Evolutionary conservation across 2,888 invertebrate species (phyloP).

Genomic region (Lycaena phlaeas): DNA sequence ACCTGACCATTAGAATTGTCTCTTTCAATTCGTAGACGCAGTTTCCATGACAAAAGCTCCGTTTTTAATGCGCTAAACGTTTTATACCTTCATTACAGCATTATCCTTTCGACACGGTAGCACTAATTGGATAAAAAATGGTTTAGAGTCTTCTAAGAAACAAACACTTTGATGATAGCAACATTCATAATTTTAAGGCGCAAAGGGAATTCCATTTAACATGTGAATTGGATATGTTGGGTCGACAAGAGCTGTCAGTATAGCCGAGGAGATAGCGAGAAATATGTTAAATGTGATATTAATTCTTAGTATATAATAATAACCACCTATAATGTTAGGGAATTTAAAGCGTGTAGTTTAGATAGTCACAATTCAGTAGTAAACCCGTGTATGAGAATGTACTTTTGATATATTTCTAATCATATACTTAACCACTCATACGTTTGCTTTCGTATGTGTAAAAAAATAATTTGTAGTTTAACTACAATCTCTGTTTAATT

Average conservation of each 20-base stretch:
- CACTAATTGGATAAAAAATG: conserved; percentile 69
- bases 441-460: too few relatives aligned
- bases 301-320: too few relatives aligned
- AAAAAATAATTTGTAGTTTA: too few relatives aligned
- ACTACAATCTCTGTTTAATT: too few relatives aligned
- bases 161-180: conserved; percentile 67
- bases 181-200: conserved; percentile 58
- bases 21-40: too few relatives aligned
- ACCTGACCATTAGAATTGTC: too few relatives aligned
- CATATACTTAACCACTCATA: too few relatives aligned
- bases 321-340: too few relatives aligned
- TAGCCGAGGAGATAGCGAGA: conserved; percentile 13
- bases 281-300: conserved; percentile 9
- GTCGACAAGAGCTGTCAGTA: conserved; percentile 46
- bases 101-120: conserved; percentile 74
- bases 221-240: conserved; percentile 66
- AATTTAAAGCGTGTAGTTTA: too few relatives aligned
- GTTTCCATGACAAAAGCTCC: conserved; percentile 47
- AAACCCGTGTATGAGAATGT: too few relatives aligned
- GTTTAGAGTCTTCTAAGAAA: conserved; percentile 62
- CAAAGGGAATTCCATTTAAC: conserved; percentile 69
- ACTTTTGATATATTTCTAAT: too few relatives aligned
- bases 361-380: too few relatives aligned
- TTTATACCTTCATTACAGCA: conserved; percentile 60
- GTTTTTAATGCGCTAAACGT: conserved; percentile 61